Percentiles rank a stretch among this genome's conserved stretches.
Conservation (phyloP, 2,797 vertebrate genomes). For the Alectoris magna region DNA sequence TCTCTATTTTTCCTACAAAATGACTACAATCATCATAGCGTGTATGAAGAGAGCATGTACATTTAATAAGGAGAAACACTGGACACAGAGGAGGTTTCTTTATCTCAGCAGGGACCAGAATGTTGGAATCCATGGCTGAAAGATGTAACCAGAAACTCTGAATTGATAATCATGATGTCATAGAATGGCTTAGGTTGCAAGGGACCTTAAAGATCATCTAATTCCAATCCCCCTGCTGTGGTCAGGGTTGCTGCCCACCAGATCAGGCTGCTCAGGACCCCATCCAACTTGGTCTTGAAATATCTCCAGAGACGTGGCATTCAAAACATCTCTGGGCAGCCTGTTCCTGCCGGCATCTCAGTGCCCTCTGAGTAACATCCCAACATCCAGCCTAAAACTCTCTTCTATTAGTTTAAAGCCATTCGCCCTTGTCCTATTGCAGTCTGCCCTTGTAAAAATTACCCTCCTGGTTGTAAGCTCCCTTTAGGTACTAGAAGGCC, state of each 20-base stretch:
- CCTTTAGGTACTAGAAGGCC: background rate
- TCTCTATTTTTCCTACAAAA: background rate
- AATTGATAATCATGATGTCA: background rate
- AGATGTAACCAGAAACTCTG: background rate
- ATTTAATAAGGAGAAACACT: background rate
- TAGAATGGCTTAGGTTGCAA: background rate
- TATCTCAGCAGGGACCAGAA: background rate
- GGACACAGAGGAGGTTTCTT: background rate
- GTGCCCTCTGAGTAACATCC: background rate
- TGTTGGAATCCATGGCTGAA: background rate
- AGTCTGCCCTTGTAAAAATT: background rate
- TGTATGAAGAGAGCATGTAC: background rate
- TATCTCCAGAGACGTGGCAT: background rate
- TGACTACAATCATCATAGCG: background rate
- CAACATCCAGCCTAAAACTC: background rate
- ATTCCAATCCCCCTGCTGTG: background rate
- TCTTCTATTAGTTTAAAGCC: background rate
- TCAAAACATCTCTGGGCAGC: background rate
- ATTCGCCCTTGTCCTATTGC: background rate
- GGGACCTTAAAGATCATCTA: background rate
- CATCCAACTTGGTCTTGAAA: background rate
- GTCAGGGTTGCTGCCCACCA: background rate
- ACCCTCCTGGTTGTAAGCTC: background rate
- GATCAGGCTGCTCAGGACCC: background rate
- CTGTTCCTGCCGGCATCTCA: background rate